Base-by-base conservation (phyloP, 2,113 vertebrate species). In the Terrapene triunguis region DNA sequence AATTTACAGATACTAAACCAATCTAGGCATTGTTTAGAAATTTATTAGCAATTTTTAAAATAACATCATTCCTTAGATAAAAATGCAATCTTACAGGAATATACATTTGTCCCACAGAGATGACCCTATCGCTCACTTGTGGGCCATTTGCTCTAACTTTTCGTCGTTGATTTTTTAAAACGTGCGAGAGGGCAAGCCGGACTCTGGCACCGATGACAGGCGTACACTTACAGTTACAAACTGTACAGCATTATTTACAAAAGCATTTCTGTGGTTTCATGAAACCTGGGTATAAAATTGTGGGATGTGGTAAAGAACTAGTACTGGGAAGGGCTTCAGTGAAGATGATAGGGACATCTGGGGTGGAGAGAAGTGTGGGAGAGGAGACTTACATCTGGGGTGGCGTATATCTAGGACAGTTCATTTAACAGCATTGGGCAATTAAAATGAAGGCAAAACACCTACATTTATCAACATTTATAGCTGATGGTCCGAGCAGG, bases 41-140 rank as follows among this genome's bases (percentile, higher is more conserved):
- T 99, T 99, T 99, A 99, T 99, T 99, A 99, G 99, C 99, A 99
- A 99, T 99, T 99, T 99, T 99, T 98, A 98, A 98, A 99, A 99
- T 99, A 99, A 99, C 99, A 99, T 99, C 99, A 99, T 99, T 99
- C 99, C 99, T 99, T 99, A 98, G 98, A 98, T 99, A 99, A 99
- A 99, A 99, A 99, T 99, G 99, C 99, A 99, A 98, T 99, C 99
- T 99, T 99, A 99, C 99, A 99, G 99, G 99, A 99, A 99, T 99
- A 99, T 99, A 99, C 99, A 99, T 99, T 99, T 99, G 97, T 98
- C 98, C 98, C 98, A 98, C 98, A 98, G 98, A 98, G 98, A 97
- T 98, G 98, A 97, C 98, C 98, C 98, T 98, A 94, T 97, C 97
- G 82, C 97, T 98, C 95, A 95, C 96, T 97, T 97, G 93, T 13